Conservation (phyloP, 1,140 invertebrate genomes). For the Macrobrachium rosenbergii region DNA sequence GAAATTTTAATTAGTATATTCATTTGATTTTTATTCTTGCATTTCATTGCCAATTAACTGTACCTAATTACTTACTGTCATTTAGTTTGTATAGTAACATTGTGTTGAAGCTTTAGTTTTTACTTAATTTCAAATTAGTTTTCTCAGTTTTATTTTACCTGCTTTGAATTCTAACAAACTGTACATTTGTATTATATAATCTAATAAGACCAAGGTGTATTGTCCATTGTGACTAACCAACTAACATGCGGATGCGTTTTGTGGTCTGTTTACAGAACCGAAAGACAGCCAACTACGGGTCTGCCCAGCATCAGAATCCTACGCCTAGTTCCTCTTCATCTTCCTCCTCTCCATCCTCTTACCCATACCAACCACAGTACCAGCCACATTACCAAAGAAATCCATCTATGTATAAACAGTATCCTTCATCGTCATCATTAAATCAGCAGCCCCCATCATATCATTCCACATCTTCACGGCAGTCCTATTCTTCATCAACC, state of each 20-base stretch:
- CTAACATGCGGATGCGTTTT: conserved; percentile 40
- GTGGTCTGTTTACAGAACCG: conserved; percentile 61
- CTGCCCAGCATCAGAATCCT: conserved; percentile 51
- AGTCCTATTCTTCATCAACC: conserved; percentile 57
- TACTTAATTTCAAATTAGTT: conserved; percentile 2
- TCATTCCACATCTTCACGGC: conserved; percentile 33
- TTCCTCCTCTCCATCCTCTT: conserved; percentile 62
- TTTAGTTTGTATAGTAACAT: no score
- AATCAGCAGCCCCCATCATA: conserved; percentile 41
- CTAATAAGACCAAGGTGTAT: no score
- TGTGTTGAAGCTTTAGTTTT: no score
- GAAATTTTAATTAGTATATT: no score
- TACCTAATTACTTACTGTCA: no score
- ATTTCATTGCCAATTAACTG: not conserved
- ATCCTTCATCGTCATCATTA: conserved; percentile 54
- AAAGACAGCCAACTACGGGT: conserved; percentile 55
- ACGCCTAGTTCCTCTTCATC: conserved; percentile 61
- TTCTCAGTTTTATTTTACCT: no score
- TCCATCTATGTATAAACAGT: conserved; percentile 46
- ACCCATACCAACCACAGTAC: conserved; percentile 54
- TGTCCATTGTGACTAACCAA: conserved; percentile 41
- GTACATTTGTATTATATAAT: conserved; percentile 16
- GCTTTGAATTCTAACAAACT: no score
- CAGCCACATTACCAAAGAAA: conserved; percentile 61
- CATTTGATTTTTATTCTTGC: not conserved